These are phyloP conservation scores for Rhinoderma darwinii DNA, from an alignment of 2,113 vertebrate genomes.

Conservation along the genomic window DNA sequence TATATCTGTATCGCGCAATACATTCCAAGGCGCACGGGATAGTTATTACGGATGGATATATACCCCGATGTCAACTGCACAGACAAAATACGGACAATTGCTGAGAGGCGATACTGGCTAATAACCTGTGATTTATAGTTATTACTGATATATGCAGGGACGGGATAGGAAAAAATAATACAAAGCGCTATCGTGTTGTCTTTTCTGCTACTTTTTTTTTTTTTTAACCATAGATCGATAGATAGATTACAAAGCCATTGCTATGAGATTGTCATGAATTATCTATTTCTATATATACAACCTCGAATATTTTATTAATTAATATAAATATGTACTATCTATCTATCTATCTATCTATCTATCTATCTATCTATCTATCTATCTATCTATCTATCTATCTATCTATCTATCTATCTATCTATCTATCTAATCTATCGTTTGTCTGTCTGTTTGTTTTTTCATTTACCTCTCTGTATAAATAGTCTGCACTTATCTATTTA, in stretches of 20 bases:
- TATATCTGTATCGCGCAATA: neutral
- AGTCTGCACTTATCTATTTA: too few species aligned
- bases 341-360: neutral
- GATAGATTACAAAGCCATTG: neutral
- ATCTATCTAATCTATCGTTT: too few species aligned
- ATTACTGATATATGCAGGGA: neutral
- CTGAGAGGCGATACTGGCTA: neutral
- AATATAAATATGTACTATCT: too few species aligned
- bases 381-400: neutral
- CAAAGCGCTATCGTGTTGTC: neutral
- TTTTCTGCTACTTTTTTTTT: neutral
- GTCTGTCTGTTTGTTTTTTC: neutral
- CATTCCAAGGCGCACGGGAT: neutral
- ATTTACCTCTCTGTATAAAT: neutral
- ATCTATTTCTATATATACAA: too few species aligned
- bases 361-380: neutral
- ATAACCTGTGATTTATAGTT: neutral
- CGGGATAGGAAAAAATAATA: neutral
- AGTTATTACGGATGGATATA: neutral
- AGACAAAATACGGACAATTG: neutral
- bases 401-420: neutral
- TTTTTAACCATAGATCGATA: neutral
- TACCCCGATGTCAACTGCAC: neutral
- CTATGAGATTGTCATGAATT: too few species aligned
- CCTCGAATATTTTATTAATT: too few species aligned